Conservation (phyloP, 1,140 invertebrate genomes). For the Augochlora pura region DNA sequence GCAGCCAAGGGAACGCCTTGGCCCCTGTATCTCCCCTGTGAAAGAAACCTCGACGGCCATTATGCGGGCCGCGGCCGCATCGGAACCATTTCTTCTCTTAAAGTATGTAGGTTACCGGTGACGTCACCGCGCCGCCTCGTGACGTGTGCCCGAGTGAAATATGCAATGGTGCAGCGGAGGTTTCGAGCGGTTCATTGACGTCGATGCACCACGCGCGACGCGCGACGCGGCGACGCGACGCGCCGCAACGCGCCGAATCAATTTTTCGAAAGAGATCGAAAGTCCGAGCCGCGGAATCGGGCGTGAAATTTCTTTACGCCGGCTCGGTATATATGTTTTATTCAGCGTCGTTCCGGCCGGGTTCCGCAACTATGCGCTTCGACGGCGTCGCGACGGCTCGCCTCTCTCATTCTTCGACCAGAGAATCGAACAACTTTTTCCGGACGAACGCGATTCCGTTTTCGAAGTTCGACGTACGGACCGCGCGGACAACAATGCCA, state of each 20-base stretch:
- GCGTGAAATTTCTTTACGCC: neutral
- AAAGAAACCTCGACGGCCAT: neutral
- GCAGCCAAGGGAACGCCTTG: neutral
- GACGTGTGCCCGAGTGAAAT: conserved; percentile 22
- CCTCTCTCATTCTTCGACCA: too few relatives aligned
- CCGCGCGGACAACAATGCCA: too few relatives aligned
- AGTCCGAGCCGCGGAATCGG: neutral
- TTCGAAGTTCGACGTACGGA: too few relatives aligned
- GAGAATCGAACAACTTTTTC: too few relatives aligned
- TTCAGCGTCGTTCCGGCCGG: too few relatives aligned
- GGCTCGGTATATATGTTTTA: too few relatives aligned
- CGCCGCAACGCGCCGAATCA: neutral
- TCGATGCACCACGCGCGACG: neutral
- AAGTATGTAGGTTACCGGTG: conserved; percentile 48
- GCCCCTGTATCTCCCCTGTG: too few relatives aligned
- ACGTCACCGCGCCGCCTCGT: conserved; percentile 22
- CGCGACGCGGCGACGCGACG: too few relatives aligned
- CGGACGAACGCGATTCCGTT: too few relatives aligned
- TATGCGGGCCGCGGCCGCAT: neutral
- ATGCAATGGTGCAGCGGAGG: conserved; percentile 23
- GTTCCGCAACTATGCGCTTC: too few relatives aligned
- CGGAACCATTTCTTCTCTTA: conserved; percentile 29
- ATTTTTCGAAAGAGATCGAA: neutral
- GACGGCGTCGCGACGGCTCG: too few relatives aligned
- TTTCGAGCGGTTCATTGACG: conserved; percentile 32